phyloP scores from a whole-genome alignment of 2,888 invertebrate species.

The Ichneumoninae sp. region DNA sequence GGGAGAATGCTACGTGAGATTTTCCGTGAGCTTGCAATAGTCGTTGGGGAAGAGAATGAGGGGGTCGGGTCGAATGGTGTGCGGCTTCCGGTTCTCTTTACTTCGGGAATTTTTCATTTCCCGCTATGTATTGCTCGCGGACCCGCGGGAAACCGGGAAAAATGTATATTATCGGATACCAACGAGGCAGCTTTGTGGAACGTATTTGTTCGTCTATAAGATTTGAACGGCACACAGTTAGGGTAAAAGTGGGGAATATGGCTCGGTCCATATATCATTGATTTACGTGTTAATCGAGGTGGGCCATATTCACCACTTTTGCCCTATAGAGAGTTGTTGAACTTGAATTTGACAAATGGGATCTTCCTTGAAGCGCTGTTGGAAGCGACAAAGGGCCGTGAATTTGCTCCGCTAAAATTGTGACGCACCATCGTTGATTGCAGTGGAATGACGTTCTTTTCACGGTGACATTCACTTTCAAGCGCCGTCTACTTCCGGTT shows the following conservation, averaged over 20 bases:
- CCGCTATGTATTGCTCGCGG: constrained; percentile 15
- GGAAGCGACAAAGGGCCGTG: constrained; percentile 58
- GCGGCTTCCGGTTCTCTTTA: constrained; percentile 54
- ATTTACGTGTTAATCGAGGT: no score
- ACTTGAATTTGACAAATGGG: neutral
- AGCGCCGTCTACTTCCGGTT: constrained; percentile 34
- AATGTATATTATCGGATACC: constrained; percentile 36
- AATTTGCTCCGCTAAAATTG: constrained; percentile 65
- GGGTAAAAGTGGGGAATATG: no score
- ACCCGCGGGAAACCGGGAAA: constrained; percentile 8
- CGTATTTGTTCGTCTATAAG: constrained; percentile 24
- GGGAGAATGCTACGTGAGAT: constrained; percentile 57
- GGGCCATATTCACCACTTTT: no score
- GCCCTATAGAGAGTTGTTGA: neutral
- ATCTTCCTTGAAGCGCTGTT: constrained; percentile 32
- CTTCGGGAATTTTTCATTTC: constrained; percentile 62
- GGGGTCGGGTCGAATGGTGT: constrained; percentile 9
- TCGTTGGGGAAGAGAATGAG: constrained; percentile 51
- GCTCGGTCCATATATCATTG: no score
- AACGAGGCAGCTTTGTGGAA: constrained; percentile 37
- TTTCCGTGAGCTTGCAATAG: constrained; percentile 59
- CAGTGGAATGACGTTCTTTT: constrained; percentile 61
- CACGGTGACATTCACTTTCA: constrained; percentile 64
- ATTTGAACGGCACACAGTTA: neutral
- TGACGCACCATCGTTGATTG: constrained; percentile 62